These are phyloP conservation scores for Enteromius paludinosus DNA, from an alignment of 2,797 vertebrate genomes.

Conservation along the genomic window DNA sequence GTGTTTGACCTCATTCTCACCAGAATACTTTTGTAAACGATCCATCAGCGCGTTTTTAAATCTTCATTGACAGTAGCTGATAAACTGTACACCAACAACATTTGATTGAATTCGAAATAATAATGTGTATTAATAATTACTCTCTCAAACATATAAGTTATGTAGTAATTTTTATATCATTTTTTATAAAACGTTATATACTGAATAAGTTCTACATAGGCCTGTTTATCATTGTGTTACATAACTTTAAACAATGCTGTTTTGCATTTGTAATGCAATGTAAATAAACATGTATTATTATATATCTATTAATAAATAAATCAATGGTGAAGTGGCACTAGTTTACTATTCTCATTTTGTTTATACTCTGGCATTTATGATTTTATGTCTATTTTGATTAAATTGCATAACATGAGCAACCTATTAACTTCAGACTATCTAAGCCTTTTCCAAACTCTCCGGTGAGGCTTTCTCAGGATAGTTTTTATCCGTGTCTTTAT, in stretches of 20 bases:
- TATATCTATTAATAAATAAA: background rate
- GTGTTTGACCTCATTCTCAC: slow-evolving; percentile 38
- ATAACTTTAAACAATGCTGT: background rate
- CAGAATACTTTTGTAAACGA: background rate
- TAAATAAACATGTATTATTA: background rate
- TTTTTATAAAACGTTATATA: too few relatives aligned
- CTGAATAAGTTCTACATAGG: background rate
- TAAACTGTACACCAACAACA: background rate
- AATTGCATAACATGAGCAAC: background rate
- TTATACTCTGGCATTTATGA: background rate
- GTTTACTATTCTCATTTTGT: background rate
- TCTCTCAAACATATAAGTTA: too few relatives aligned
- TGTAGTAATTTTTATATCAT: too few relatives aligned
- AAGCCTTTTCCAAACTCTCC: too few relatives aligned
- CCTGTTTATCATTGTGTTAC: background rate
- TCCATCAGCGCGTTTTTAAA: background rate
- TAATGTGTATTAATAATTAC: background rate
- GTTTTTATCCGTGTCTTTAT: background rate
- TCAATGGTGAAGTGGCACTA: background rate
- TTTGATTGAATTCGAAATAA: background rate
- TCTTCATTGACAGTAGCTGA: background rate
- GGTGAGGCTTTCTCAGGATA: background rate
- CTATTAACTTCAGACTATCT: too few relatives aligned
- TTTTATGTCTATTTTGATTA: background rate
- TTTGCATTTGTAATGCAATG: background rate